These are phyloP conservation scores for Tiliqua scincoides DNA, from an alignment of 2,113 vertebrate species.

Conservation along the genomic window DNA sequence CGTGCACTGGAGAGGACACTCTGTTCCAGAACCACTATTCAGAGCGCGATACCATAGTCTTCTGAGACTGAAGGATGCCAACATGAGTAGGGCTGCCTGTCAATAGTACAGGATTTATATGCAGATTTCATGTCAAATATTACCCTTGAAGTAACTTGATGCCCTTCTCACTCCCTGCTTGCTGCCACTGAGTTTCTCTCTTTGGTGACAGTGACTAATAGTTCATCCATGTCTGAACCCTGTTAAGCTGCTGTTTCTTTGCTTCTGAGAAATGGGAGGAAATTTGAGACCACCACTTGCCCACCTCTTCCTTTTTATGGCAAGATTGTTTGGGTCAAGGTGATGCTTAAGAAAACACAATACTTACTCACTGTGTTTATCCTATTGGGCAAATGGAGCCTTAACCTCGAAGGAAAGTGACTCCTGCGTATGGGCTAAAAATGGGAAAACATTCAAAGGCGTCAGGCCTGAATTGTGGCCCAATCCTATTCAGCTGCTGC, in stretches of 20 bases:
- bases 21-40: no score
- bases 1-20: no score
- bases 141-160: slow-evolving; percentile 18
- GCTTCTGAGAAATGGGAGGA: slow-evolving; percentile 71
- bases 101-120: neutral
- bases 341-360: slow-evolving; percentile 66
- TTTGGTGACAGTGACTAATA: slow-evolving; percentile 67
- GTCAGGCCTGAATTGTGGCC: neutral
- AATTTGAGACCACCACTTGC: slow-evolving; percentile 61
- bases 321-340: slow-evolving; percentile 63
- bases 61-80: no score
- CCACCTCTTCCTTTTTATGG: slow-evolving; percentile 69
- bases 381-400: slow-evolving; percentile 27
- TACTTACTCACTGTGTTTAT: slow-evolving; percentile 66
- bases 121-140: neutral
- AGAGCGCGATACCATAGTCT: no score
- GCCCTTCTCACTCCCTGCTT: slow-evolving; percentile 27
- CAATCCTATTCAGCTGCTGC: no score
- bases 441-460: neutral
- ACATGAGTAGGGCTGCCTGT: rapidly evolving
- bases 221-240: slow-evolving; percentile 50
- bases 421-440: neutral
- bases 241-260: slow-evolving; percentile 52
- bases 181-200: slow-evolving; percentile 51
- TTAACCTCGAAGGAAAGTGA: neutral